phyloP scores from a whole-genome alignment of 1,140 invertebrate species.

The Nylanderia fulva region DNA sequence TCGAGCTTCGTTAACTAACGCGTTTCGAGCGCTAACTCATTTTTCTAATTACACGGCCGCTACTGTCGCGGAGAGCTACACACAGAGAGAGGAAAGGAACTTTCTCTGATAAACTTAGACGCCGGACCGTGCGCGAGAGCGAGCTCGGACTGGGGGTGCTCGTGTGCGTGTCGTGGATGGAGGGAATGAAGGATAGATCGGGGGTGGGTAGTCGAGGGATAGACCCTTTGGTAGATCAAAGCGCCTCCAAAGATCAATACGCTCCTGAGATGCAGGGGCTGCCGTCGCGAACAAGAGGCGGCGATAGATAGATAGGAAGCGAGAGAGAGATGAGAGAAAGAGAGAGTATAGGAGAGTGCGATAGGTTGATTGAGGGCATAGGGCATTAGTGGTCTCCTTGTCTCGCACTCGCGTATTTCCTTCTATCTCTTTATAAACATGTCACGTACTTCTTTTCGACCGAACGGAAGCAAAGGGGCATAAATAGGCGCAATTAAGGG shows the following conservation, averaged over 20 bases:
- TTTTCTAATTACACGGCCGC: constrained; percentile 83
- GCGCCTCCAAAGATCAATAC: constrained; percentile 84
- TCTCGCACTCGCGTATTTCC: constrained; percentile 45
- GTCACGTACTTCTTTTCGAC: constrained; percentile 83
- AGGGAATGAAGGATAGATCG: constrained; percentile 50
- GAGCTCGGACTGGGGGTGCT: constrained; percentile 50
- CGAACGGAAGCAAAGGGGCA: constrained; percentile 82
- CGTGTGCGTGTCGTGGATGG: constrained; percentile 61
- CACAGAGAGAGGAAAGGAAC: constrained; percentile 64
- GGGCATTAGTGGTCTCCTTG: constrained; percentile 79
- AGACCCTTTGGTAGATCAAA: constrained; percentile 83
- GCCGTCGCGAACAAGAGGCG: constrained; percentile 24
- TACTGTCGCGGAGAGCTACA: constrained; percentile 71
- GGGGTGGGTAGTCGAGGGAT: constrained; percentile 65
- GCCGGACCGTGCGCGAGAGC: constrained; percentile 73
- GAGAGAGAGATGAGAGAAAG: background rate
- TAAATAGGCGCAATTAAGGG: constrained; percentile 86
- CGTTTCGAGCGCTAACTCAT: constrained; percentile 80
- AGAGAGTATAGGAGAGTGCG: constrained; percentile 61
- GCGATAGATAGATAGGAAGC: background rate
- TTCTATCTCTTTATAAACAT: constrained; percentile 83
- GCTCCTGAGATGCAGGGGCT: constrained; percentile 70
- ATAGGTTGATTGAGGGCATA: constrained; percentile 83
- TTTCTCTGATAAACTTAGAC: constrained; percentile 81
- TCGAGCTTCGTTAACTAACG: constrained; percentile 67